phyloP scores from a whole-genome alignment of 2,797 vertebrate species.

The Hafferia zeledoni region DNA sequence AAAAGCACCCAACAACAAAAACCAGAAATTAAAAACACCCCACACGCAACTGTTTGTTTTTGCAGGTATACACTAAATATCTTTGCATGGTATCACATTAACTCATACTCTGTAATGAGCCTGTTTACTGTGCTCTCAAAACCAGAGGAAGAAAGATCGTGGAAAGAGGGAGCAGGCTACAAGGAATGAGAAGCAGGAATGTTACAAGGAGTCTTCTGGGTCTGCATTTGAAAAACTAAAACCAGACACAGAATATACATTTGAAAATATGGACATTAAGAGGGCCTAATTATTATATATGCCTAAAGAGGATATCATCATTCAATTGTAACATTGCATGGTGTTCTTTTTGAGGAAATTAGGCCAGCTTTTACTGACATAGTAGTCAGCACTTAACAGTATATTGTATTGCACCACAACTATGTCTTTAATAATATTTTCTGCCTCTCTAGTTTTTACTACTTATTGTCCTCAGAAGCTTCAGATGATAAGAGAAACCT shows the following conservation, averaged over 20 bases:
- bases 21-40: background rate
- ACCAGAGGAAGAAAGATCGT: background rate
- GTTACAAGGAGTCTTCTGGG: background rate
- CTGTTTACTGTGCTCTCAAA: background rate
- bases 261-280: background rate
- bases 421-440: background rate
- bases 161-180: background rate
- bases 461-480: background rate
- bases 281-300: background rate
- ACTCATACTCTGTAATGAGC: background rate
- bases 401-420: background rate
- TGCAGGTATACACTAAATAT: background rate
- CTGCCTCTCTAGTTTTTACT: background rate
- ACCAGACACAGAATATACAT: background rate
- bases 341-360: background rate
- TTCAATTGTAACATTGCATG: background rate
- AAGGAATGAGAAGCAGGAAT: background rate
- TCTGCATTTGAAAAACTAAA: background rate
- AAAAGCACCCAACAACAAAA: background rate
- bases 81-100: background rate
- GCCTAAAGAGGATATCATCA: background rate
- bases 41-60: background rate
- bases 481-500: background rate
- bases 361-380: background rate
- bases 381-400: background rate